Conservation (phyloP, 2,797 vertebrate species). For the Nasua narica region DNA sequence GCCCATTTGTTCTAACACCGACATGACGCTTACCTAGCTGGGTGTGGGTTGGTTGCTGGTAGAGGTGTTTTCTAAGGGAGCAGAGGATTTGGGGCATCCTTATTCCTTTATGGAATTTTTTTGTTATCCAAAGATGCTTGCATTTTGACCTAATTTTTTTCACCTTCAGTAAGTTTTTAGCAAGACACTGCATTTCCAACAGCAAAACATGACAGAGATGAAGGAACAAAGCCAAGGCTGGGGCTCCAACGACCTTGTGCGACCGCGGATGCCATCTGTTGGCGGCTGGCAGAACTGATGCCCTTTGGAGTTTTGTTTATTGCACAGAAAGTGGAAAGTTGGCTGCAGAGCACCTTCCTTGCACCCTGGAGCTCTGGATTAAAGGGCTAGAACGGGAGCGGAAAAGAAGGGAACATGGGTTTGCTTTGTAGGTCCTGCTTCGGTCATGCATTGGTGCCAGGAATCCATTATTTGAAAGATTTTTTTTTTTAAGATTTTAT, state of each 20-base stretch:
- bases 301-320: not conserved
- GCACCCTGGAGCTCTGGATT: not conserved
- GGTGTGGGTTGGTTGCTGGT: not conserved
- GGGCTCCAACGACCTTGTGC: not conserved
- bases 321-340: not conserved
- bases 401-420: not conserved
- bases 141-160: not conserved
- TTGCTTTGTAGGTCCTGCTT: not conserved
- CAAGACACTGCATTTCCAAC: conserved; percentile 14
- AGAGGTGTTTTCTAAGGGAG: not conserved
- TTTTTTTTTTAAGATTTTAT: too few species aligned
- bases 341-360: not conserved
- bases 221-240: not conserved
- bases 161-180: not conserved
- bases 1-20: not conserved
- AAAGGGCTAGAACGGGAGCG: not conserved
- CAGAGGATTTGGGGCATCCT: not conserved
- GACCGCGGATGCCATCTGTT: conserved; percentile 63
- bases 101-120: not conserved
- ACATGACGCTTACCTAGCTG: not conserved
- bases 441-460: not conserved
- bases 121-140: not conserved
- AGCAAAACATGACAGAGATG: not conserved
- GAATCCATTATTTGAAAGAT: not conserved
- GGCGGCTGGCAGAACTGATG: conserved; percentile 53